Conservation (phyloP, 1,140 invertebrate genomes). For the Penaeus vannamei region DNA sequence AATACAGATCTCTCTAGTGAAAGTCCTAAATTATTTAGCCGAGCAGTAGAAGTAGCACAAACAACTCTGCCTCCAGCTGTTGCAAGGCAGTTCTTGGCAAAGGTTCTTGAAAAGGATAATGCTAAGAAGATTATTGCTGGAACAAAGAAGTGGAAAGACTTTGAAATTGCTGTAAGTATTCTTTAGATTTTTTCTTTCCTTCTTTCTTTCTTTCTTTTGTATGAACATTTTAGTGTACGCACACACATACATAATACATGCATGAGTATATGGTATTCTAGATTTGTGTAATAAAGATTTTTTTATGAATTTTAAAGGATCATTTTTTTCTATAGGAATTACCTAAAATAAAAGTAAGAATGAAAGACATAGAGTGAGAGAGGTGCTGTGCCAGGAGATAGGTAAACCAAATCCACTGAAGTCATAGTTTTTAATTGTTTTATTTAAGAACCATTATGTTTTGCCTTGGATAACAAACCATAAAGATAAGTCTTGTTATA, state of each 20-base stretch:
- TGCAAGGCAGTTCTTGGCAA: constrained; percentile 79
- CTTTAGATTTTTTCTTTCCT: not conserved
- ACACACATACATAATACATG: not conserved
- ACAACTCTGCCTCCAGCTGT: constrained; percentile 76
- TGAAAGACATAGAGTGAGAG: no score
- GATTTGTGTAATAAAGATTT: not conserved
- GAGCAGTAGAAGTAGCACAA: constrained; percentile 74
- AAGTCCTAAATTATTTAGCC: constrained; percentile 65
- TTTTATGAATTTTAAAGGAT: not conserved
- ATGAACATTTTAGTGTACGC: constrained; percentile 69
- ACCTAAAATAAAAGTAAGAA: no score
- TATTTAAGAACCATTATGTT: no score
- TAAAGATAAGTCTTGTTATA: no score
- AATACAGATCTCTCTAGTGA: constrained; percentile 58
- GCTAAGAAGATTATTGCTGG: constrained; percentile 70
- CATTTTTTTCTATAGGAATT: no score
- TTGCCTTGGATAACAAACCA: no score
- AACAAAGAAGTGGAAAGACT: constrained; percentile 71
- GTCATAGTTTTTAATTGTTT: no score
- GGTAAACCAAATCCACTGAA: no score
- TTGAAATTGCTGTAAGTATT: constrained; percentile 70
- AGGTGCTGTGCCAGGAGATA: no score
- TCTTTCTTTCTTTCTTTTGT: constrained; percentile 23
- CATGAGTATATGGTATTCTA: no score
- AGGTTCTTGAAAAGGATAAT: constrained; percentile 78